Evolutionary conservation across 2,797 vertebrate genomes (phyloP).

Genomic region (Sebastes paucispinis): DNA sequence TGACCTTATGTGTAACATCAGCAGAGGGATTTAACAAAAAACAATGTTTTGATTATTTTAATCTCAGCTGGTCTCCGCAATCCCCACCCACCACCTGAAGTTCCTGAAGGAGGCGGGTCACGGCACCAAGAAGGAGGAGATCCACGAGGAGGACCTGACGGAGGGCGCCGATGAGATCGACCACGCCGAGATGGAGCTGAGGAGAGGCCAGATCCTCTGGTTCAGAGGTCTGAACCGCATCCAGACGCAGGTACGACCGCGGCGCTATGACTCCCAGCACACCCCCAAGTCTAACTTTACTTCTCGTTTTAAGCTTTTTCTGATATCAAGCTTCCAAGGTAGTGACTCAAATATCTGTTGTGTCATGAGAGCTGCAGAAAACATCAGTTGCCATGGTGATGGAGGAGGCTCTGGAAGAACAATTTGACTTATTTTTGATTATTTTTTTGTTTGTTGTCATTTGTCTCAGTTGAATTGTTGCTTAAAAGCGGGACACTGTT

Average conservation of each 20-base stretch:
- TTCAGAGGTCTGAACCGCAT: constrained; percentile 99
- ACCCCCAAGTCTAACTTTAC: too few species aligned
- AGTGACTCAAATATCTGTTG: neutral
- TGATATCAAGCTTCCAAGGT: neutral
- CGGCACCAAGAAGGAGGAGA: constrained; percentile 91
- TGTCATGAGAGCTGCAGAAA: neutral
- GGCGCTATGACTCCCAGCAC: neutral
- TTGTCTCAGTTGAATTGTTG: neutral
- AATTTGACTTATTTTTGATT: neutral
- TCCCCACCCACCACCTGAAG: constrained; percentile 93
- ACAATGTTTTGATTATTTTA: neutral
- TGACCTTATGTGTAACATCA: neutral
- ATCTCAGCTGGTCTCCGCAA: constrained; percentile 87
- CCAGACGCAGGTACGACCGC: constrained; percentile 93
- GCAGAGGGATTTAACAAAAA: neutral
- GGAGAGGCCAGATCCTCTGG: constrained; percentile 97
- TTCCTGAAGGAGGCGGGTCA: constrained; percentile 98
- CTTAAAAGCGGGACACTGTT: neutral
- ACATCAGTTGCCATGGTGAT: neutral
- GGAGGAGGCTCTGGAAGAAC: neutral
- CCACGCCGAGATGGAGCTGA: constrained; percentile 95
- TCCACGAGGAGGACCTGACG: constrained; percentile 86
- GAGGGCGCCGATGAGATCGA: constrained; percentile 95
- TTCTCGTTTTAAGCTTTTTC: neutral
- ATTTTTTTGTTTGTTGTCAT: neutral